Base-by-base conservation (phyloP, 2,888 invertebrate species). In the Orgyia antiqua region DNA sequence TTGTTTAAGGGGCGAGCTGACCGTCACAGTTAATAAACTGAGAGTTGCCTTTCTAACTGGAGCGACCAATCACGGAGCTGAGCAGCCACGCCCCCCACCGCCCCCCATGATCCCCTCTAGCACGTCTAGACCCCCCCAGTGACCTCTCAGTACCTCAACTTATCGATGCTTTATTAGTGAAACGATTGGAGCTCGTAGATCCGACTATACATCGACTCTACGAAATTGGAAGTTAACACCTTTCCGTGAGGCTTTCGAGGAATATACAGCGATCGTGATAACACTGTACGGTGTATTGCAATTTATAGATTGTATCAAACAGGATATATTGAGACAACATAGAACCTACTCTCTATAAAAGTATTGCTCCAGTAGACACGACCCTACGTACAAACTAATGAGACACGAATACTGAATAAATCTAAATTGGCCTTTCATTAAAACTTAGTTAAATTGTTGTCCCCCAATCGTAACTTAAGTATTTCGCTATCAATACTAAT, bases 1-100 rank as follows among this genome's bases (percentile, higher is more conserved):
- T 58, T 50, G 51, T 58, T 58, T 37, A 41, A 45, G 49, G 56
- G 42, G 47, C 40, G 50, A 40, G 58, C 39, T 54, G 58, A 54
- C 58, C 55, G 44, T 46, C 50, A 40, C 38, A 42, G 33, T 44
- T 41, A 46, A 33, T 38, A 50, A 10, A 10, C 10, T 6, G 10
- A 3, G 24, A 13, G 24, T 4, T 4, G 23, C 23, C 23, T 23
- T 23, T 23, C 23, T 23, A 23, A 23, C 23, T 23, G 23, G 4
- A 10, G 9, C 29, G 31, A 36, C 59, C 59, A 58, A 52, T 52
- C 9, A 39, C 25, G 42, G 42, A 36, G 17, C 20, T 18, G 40
- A 7, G 35, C 10, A 27, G 43, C 48, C 57, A 49, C 58, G 48
- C 56, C 58, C 43, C 45, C 29, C 20, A 15, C 31, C 32, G 30